Base-by-base conservation (phyloP, 2,113 vertebrate genomes). In the Glareola pratincola region DNA sequence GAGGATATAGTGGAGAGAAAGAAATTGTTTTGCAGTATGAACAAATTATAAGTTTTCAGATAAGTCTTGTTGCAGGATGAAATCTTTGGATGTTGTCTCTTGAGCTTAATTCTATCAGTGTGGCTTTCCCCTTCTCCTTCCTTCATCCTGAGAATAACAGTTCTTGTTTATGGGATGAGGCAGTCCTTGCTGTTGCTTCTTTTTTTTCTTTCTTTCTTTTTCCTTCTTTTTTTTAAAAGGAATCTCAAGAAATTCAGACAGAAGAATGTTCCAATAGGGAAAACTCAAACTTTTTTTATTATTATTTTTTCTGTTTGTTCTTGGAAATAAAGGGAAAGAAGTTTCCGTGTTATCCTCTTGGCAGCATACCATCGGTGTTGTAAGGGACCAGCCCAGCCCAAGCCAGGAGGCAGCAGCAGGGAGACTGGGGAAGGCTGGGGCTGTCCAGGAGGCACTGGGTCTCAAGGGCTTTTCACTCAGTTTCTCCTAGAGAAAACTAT, bases 31-130 rank as follows among this genome's bases (percentile, higher is more conserved):
- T 88, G 48, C n/a, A 66, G 8, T 34, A 17, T 57, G 68, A 86
- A 13, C 29, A 86, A 80, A 85, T 67, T 53, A 34, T 11, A 32
- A 56, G 53, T 54, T 91, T 87, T 91, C 73, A 76, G 93, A 64
- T 36, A 88, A 66, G 56, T 69, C 75, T 92, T 26, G 26, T 69
- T 93, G 87, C 34, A 76, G 79, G 48, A 78, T 66, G 34, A 48
- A 64, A 51, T 43, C 66, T 81, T 72, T 78, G 69, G 48, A 39
- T 90, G 82, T 43, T 17, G 4, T 78, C 78, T 90, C 64, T 57
- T 59, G 79, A 62, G 51, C 67, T 95, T 36, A 22, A 30, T 34
- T 85, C 50, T 79, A 53, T 73, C 36, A 2, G 30, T 18, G 5
- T 64, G 69, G 34, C 12, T 57, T 88, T 68, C 39, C 19, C 5